Evolutionary conservation across 2,113 vertebrate species (phyloP).

Genomic region (Agapornis roseicollis): DNA sequence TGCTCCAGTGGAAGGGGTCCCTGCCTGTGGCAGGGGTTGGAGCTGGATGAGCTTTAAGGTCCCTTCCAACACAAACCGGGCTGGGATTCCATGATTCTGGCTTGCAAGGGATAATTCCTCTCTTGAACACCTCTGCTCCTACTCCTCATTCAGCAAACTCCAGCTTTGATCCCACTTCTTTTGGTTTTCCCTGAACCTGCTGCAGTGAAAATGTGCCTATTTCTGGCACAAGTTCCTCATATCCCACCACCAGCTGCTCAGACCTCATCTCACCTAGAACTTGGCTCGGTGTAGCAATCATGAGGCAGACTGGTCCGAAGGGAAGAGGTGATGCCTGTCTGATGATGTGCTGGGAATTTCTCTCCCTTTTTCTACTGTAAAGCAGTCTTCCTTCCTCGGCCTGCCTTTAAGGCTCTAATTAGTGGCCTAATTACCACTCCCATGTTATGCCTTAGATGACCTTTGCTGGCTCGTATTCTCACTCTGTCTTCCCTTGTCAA

Average conservation of each 20-base stretch:
- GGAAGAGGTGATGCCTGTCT: neutral
- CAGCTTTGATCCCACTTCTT: neutral
- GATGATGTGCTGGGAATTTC: neutral
- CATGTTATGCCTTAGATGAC: neutral
- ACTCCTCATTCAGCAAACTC: neutral
- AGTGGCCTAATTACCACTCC: slow-evolving; percentile 12
- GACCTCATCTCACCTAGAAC: neutral
- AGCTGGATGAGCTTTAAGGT: neutral
- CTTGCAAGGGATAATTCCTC: neutral
- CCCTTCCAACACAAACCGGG: neutral
- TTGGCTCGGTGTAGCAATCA: neutral
- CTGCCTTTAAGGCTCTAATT: slow-evolving; percentile 34
- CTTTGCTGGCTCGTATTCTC: neutral
- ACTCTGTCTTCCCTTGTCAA: neutral
- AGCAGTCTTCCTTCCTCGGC: neutral
- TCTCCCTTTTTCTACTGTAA: neutral
- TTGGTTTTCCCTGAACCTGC: neutral
- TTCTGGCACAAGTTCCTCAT: neutral
- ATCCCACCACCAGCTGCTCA: neutral
- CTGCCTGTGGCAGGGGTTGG: neutral
- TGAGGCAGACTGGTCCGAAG: neutral
- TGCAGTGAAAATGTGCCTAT: neutral
- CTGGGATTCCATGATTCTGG: neutral
- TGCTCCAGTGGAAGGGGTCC: neutral
- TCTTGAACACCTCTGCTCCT: neutral